phyloP scores from a whole-genome alignment of 2,797 vertebrate genomes.

The Thunnus albacares region DNA sequence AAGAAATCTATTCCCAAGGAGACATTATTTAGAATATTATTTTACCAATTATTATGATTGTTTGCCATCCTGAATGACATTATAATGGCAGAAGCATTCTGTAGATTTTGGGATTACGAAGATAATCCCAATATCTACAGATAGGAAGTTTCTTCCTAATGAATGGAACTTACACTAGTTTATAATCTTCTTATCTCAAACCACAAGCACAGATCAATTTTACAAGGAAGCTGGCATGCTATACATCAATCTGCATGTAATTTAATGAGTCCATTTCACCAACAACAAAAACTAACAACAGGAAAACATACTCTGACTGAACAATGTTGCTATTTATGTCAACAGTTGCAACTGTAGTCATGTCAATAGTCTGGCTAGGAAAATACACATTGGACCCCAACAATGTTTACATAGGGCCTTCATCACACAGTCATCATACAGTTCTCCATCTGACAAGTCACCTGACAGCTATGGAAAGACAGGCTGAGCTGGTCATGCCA shows the following conservation, averaged over 20 bases:
- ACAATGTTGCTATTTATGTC: background rate
- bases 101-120: background rate
- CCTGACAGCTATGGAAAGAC: conserved; percentile 56
- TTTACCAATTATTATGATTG: background rate
- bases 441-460: conserved; percentile 54
- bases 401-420: conserved; percentile 31
- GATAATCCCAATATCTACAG: too few species aligned
- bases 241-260: background rate
- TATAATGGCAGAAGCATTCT: background rate
- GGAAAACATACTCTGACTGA: background rate
- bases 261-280: background rate
- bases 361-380: background rate
- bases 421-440: conserved; percentile 52
- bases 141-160: conserved; percentile 10
- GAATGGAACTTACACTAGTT: conserved; percentile 9
- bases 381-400: background rate
- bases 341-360: background rate
- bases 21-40: background rate
- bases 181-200: conserved; percentile 39
- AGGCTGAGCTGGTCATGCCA: conserved; percentile 48
- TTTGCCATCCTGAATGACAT: background rate
- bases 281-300: background rate
- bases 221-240: background rate
- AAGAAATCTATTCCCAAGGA: background rate
- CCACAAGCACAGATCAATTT: conserved; percentile 7